Evolutionary conservation across 2,113 vertebrate species (phyloP).

Genomic region (Elaphurus davidianus): DNA sequence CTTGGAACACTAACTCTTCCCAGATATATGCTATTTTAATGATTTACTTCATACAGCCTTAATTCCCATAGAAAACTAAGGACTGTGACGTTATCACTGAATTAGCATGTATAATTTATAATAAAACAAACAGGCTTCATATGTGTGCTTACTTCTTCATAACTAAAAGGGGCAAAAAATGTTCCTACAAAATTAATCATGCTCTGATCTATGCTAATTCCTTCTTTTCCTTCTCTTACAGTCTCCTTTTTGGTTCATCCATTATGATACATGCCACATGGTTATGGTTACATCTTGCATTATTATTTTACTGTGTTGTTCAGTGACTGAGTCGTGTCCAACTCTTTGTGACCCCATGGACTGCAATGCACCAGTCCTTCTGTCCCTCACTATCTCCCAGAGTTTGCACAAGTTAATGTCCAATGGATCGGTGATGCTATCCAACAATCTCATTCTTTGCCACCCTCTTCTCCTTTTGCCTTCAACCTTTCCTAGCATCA

Average conservation of each 20-base stretch:
- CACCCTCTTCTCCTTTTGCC: neutral
- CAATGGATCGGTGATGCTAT: neutral
- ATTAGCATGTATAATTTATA: neutral
- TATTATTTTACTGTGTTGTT: neutral
- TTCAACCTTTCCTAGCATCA: neutral
- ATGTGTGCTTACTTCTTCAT: neutral
- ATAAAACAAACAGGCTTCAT: neutral
- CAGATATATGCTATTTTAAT: neutral
- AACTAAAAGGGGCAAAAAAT: neutral
- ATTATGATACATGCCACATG: neutral
- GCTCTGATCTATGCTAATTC: neutral
- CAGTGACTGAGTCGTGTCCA: neutral
- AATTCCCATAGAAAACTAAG: neutral
- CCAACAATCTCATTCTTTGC: neutral
- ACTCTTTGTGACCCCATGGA: neutral
- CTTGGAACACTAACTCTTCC: neutral
- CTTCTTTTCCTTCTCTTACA: neutral
- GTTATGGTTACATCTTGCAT: neutral
- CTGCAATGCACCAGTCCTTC: neutral
- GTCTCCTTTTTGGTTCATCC: neutral
- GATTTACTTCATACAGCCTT: neutral
- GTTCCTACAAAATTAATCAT: neutral
- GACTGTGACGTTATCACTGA: neutral
- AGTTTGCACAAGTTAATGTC: neutral
- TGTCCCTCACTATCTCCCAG: neutral